These are phyloP conservation scores for Agrotis exclamationis DNA, from an alignment of 2,888 invertebrate species.

Conservation along the genomic window DNA sequence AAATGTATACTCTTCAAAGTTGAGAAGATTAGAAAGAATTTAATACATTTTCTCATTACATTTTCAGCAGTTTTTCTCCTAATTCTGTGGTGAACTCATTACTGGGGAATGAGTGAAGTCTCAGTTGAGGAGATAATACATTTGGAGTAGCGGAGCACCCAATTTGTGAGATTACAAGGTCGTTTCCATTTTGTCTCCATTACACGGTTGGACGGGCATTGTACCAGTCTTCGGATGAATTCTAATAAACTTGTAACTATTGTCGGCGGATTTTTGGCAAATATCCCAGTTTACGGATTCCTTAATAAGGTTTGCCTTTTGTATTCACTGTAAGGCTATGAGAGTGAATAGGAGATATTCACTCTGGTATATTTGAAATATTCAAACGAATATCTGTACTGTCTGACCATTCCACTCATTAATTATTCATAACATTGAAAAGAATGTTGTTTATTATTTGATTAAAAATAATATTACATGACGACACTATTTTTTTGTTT, in stretches of 20 bases:
- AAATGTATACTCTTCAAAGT: conserved; percentile 44
- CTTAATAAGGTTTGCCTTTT: conserved; percentile 39
- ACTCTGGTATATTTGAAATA: conserved; percentile 2
- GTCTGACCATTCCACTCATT: not conserved
- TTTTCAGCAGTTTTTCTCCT: conserved; percentile 64
- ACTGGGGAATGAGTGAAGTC: conserved; percentile 63
- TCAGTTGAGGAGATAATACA: conserved; percentile 66
- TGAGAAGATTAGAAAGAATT: conserved; percentile 57
- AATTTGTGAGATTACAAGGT: conserved; percentile 69
- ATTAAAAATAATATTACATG: too few relatives aligned
- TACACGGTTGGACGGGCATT: conserved; percentile 53
- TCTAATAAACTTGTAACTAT: conserved; percentile 61
- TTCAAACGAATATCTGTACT: not conserved
- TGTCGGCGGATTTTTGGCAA: conserved; percentile 43
- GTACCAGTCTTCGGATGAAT: conserved; percentile 48
- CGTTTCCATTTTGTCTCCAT: conserved; percentile 67
- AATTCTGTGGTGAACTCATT: conserved; percentile 68
- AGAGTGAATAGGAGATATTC: too few relatives aligned
- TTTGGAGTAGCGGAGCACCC: conserved; percentile 63
- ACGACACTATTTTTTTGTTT: too few relatives aligned
- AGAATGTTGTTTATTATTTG: too few relatives aligned
- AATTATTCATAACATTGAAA: too few relatives aligned
- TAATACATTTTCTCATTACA: conserved; percentile 69
- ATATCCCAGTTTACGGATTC: conserved; percentile 41
- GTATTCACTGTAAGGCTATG: conserved; percentile 13